Conservation (phyloP, 2,888 invertebrate species). For the Hypsopygia costalis region DNA sequence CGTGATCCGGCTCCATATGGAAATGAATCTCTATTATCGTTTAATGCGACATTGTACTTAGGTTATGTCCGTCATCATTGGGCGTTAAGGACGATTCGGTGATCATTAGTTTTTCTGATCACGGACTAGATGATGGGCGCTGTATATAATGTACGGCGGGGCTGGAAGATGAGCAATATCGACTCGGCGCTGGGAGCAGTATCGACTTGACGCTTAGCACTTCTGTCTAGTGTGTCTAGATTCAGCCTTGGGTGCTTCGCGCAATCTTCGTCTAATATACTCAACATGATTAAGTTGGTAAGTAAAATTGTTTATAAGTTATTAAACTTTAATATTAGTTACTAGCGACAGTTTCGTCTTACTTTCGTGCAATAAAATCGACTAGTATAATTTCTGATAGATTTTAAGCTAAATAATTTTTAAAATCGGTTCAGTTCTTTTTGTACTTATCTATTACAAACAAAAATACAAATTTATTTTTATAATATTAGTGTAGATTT, state of each 20-base stretch:
- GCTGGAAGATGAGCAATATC: conserved; percentile 24
- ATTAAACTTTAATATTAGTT: too few relatives aligned
- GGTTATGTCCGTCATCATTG: conserved; percentile 47
- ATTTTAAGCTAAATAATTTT: too few relatives aligned
- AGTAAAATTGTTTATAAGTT: conserved; percentile 24
- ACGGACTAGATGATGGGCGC: conserved; percentile 45
- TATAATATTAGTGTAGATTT: too few relatives aligned
- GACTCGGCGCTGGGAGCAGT: conserved; percentile 31
- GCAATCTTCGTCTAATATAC: conserved; percentile 7
- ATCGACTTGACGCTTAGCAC: conserved; percentile 38
- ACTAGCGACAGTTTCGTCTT: too few relatives aligned
- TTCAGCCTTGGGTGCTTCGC: conserved; percentile 36
- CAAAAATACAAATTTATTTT: too few relatives aligned
- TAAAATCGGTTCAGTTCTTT: too few relatives aligned
- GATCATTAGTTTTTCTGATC: conserved; percentile 65
- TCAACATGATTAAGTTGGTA: conserved; percentile 65
- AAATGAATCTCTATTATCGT: conserved; percentile 58
- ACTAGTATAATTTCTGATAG: too few relatives aligned
- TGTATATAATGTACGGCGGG: conserved; percentile 49
- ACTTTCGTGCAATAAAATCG: too few relatives aligned
- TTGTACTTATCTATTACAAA: too few relatives aligned
- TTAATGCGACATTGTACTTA: conserved; percentile 72
- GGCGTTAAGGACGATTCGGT: conserved; percentile 41
- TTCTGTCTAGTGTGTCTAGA: conserved; percentile 62
- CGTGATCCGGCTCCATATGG: conserved; percentile 67